Evolutionary conservation across 1,140 invertebrate genomes (phyloP).

Genomic region (Bombus soroeensis): DNA sequence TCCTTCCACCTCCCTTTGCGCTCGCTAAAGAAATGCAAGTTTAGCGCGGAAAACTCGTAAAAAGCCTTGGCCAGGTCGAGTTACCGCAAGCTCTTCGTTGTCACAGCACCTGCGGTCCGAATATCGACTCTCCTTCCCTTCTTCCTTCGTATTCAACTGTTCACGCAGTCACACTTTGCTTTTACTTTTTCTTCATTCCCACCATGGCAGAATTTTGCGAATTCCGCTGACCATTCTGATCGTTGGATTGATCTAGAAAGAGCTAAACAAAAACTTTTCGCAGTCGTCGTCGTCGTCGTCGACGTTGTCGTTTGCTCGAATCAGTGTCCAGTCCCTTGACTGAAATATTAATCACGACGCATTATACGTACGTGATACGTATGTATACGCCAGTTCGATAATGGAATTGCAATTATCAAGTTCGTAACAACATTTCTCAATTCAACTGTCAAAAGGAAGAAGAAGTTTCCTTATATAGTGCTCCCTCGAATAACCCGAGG

Average conservation of each 20-base stretch:
- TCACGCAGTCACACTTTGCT: not conserved
- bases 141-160: conserved; percentile 4
- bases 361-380: too few relatives aligned
- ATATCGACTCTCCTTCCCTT: not conserved
- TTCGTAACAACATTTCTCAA: too few relatives aligned
- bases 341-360: too few relatives aligned
- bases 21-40: conserved; percentile 46
- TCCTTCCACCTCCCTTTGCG: not conserved
- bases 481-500: too few relatives aligned
- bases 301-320: too few relatives aligned
- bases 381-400: too few relatives aligned
- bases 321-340: too few relatives aligned
- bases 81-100: conserved; percentile 11
- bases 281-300: too few relatives aligned
- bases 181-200: not conserved
- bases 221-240: not conserved
- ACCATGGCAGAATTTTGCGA: not conserved
- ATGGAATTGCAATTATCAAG: too few relatives aligned
- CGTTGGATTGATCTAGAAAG: not conserved
- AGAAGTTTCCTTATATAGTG: too few relatives aligned
- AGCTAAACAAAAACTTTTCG: not conserved
- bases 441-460: too few relatives aligned
- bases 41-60: conserved; percentile 51
- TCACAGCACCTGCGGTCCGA: conserved; percentile 34
- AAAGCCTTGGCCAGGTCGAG: conserved; percentile 27